Base-by-base conservation (phyloP, 2,888 invertebrate genomes). In the Aphodius sticticus region DNA sequence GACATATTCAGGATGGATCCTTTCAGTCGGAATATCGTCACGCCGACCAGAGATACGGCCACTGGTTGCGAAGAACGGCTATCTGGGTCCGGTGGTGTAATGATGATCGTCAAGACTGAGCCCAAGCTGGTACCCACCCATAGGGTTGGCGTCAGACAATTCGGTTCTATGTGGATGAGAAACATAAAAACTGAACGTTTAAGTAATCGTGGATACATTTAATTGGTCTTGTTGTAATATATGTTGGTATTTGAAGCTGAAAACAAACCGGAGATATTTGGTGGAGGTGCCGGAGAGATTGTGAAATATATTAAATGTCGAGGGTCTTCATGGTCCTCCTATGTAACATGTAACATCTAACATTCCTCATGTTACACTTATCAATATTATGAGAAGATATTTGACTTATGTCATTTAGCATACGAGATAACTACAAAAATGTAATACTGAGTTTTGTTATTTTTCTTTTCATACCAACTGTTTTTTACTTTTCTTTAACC, bases 121-220 rank as follows among this genome's bases (percentile, higher is more conserved):
- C 99, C 99, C 86, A 97, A 92, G 89, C 97, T 97, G 84, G 99
- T 99, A 86, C 99, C 99, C 86, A 99, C 95, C 99, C 99, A 99
- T 84, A 99, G 91, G 85, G 98, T 98, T 84, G 99, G 98, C 86
- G 92, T 90, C 87, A 95, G 92, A 85, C 94, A 92, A 89, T 93
- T 93, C 85, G 95, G 94, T 91, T 98, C 98, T 98, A 89, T 35
- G 87, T 7, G n/a, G 5, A 4, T 12, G 26, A 6, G 7, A 70
- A 70, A 70, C 14, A 70, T 70, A 16, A 70, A 70, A 70, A 70
- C 1, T 70, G 7, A 70, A 69, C 15, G 15, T 69, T 26, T 26
- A 26, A 26, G 26, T 69, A 3, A 3, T 69, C 3, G 1, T n/a
- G 15, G 15, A 71, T 71, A 71, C 14, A 71, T 71, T 71, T 2